A percentile compares a stretch with the other conserved stretches of the same genome.
These are phyloP conservation scores for Cinclus cinclus DNA, from an alignment of 2,113 vertebrate species.

Conservation along the genomic window DNA sequence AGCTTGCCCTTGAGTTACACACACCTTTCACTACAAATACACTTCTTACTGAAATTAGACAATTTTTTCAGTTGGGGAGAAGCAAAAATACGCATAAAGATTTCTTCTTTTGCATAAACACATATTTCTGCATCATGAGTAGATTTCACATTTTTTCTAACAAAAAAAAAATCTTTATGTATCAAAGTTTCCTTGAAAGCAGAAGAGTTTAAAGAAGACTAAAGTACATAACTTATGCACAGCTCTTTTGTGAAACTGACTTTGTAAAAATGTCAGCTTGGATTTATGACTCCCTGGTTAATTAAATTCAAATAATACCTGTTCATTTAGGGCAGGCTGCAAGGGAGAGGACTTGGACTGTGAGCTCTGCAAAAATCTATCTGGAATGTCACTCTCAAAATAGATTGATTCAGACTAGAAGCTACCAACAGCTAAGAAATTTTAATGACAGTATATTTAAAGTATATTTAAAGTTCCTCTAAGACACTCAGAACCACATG, in stretches of 20 bases:
- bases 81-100: background rate
- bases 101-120: background rate
- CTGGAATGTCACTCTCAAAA: background rate
- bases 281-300: background rate
- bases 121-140: background rate
- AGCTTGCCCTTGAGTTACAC: background rate
- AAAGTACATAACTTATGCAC: background rate
- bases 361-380: background rate
- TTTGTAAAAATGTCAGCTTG: background rate
- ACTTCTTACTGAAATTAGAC: background rate
- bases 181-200: background rate
- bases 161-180: background rate
- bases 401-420: background rate
- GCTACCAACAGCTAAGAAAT: background rate
- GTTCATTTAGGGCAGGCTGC: background rate
- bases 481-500: background rate
- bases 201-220: background rate
- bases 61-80: background rate
- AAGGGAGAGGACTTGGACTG: background rate
- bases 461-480: background rate
- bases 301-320: constrained; percentile 9
- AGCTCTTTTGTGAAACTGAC: background rate
- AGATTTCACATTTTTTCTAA: background rate
- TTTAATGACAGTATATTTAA: background rate
- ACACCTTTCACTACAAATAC: background rate